Evolutionary conservation across 2,113 vertebrate species (phyloP), one percentile per base, ranked within the genome.

Genomic region (Eolophus roseicapilla): DNA sequence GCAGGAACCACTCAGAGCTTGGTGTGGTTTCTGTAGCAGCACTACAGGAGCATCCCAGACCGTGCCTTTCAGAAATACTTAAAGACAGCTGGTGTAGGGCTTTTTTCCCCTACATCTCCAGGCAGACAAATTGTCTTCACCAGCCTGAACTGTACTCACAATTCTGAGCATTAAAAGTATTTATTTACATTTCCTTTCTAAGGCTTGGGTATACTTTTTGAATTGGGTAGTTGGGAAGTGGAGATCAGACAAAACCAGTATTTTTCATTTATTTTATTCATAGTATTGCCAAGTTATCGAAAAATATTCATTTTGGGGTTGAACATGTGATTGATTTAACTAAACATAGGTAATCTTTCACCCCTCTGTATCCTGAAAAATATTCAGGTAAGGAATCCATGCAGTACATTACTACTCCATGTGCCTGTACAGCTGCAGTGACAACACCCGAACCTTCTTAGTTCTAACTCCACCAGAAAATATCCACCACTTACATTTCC

Each of bases 321-420:
- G 47, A 88, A 43, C 6, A 53, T 31, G 43, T 31, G 53, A 68
- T 35, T n/a, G 9, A 57, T 63, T 59, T 70, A 10, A 35, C 23
- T 33, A 70, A 89, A 80, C 13, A 60, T 1, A n/a, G 5, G 8
- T 47, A 62, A 47, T 31, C 7, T 78, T 91, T 76, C 41, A 70
- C 18, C 11, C 4, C 27, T 24, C 9, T 39, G 24, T 33, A 53
- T 55, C 23, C 21, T 39, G 46, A 33, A 68, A 52, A 60, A 80
- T 50, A 33, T 0, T 43, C 5, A 75, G 12, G 3, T 44, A 21
- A 55, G 47, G 19, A 59, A n/a, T 71, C 1, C 3, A 15, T 11
- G n/a, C 23, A 13, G 15, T 75, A 20, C 19, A 1, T 44, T 29
- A 23, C 10, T 73, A 23, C 3, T 88, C 13, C n/a, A 5, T 13